Evolutionary conservation across 2,797 vertebrate genomes (phyloP), one percentile per base, ranked within the genome.

Genomic region (Tarsius wallacei): DNA sequence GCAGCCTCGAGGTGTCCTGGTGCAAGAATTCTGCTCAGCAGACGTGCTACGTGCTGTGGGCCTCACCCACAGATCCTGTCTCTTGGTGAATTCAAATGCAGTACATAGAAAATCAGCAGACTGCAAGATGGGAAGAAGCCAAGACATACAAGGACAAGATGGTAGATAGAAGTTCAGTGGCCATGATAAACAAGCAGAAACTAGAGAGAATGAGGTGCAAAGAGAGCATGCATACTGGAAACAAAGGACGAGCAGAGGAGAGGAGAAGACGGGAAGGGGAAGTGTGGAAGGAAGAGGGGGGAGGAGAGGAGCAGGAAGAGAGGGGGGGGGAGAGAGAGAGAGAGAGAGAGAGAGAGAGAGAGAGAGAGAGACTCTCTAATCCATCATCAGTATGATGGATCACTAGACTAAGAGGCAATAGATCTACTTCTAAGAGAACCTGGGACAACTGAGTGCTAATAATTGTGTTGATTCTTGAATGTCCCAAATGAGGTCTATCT

Each of bases 41-140:
- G 64, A 55, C 33, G n/a, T 68, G 14, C 0, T 51, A 15, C 68
- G 3, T 6, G 0, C 0, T 26, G 59, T 2, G 5, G 36, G 26
- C 12, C 74, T 78, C 42, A 26, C 28, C 16, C 77, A 5, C 7
- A 13, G 19, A 51, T 8, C 22, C 7, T 33, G 3, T 33, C 2
- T 57, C 51, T 93, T 7, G 5, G 61, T 55, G 33, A 88, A 31
- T 71, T 83, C 55, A 63, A 70, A 71, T 68, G 51, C 63, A 68
- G 2, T 5, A 22, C 51, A 76, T 24, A 92, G 49, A 90, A 87
- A 85, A 33, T 47, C 53, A 70, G 53, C 12, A 8, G 42, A 63
- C 7, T 13, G 36, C 9, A 24, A n/a, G 15, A 1, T 11, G 55
- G 36, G 42, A 85, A 33, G 88, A 61, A 31, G 24, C 19, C 26